These are phyloP conservation scores for Melanaphis sacchari DNA, from an alignment of 1,140 invertebrate species.

Conservation along the genomic window DNA sequence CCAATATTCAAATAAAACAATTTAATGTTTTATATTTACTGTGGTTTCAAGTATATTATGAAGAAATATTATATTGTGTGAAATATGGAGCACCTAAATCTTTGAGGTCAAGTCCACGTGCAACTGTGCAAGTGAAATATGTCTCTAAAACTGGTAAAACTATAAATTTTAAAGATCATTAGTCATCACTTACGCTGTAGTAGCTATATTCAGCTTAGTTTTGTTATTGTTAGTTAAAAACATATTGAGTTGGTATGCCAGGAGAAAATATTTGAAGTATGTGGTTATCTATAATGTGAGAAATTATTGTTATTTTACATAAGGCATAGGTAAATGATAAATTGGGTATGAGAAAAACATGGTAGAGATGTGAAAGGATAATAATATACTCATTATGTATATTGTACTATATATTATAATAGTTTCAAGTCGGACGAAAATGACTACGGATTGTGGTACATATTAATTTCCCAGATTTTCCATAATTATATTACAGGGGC, in stretches of 20 bases:
- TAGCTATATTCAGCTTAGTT: neutral
- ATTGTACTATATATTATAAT: neutral
- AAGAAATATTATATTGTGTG: neutral
- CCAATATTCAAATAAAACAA: too few relatives aligned
- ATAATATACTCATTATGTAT: conserved; percentile 14
- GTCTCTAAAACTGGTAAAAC: neutral
- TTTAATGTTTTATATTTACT: too few relatives aligned
- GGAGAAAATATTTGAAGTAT: conserved; percentile 17
- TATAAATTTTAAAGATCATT: neutral
- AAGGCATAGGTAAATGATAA: conserved; percentile 3
- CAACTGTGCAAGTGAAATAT: neutral
- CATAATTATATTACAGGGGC: neutral
- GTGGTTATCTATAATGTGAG: neutral
- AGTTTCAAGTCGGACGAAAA: neutral
- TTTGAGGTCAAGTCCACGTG: neutral
- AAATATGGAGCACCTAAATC: neutral
- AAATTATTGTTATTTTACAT: neutral
- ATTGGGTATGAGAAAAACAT: neutral
- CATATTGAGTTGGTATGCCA: neutral
- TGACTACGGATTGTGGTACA: neutral
- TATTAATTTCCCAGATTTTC: neutral
- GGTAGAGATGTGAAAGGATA: neutral
- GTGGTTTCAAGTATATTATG: too few relatives aligned
- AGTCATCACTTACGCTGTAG: too few relatives aligned
- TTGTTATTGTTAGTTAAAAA: neutral